These are phyloP conservation scores for Deroplatys truncata DNA, from an alignment of 2,888 invertebrate species.

Conservation along the genomic window DNA sequence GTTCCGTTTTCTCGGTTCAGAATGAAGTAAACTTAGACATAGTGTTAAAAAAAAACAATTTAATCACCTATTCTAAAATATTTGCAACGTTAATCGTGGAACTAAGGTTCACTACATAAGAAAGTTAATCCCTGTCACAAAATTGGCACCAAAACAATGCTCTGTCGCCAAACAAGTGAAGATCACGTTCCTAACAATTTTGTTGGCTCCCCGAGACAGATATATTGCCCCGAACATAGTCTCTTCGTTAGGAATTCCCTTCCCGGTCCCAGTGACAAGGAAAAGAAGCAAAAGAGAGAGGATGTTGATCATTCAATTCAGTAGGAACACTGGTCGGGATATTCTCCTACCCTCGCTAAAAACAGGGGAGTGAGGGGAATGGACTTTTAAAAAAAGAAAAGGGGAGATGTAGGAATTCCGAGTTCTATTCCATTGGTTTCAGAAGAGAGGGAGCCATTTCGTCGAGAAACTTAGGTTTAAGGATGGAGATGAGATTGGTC, in stretches of 20 bases:
- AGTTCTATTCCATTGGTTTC: background rate
- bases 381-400: background rate
- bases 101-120: too few relatives aligned
- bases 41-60: too few relatives aligned
- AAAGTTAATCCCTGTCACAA: background rate
- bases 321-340: background rate
- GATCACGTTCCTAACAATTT: background rate
- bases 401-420: background rate
- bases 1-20: too few relatives aligned
- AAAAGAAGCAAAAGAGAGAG: background rate
- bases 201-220: background rate
- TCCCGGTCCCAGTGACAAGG: background rate
- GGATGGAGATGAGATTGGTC: background rate
- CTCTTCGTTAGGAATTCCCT: background rate
- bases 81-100: too few relatives aligned
- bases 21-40: too few relatives aligned
- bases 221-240: background rate
- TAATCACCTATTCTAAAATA: too few relatives aligned
- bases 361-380: background rate
- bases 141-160: background rate
- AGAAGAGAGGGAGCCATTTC: background rate
- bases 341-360: background rate
- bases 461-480: background rate
- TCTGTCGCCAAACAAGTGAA: background rate
- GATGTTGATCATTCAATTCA: background rate